A percentile compares a stretch with the other conserved stretches of the same genome.
Evolutionary conservation across 2,888 invertebrate species (phyloP).

Genomic region (Sipha maydis): DNA sequence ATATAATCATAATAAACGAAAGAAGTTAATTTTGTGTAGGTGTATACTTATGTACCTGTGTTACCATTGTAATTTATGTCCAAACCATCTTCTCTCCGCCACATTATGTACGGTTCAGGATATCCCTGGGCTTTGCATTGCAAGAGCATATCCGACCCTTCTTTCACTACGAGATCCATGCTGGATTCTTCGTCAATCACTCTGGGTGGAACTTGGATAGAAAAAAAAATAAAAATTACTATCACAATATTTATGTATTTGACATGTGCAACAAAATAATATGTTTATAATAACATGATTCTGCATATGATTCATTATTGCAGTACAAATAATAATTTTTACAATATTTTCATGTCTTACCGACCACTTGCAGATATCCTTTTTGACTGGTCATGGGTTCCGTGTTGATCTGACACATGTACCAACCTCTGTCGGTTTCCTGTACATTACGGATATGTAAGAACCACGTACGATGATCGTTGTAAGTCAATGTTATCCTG

Average conservation of each 20-base stretch:
- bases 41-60: constrained; percentile 73
- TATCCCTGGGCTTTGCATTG: constrained; percentile 90
- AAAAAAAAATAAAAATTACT: background rate
- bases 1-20: too few species aligned
- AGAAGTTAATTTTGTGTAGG: too few species aligned
- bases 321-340: too few species aligned
- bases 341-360: constrained; percentile 70
- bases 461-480: constrained; percentile 92
- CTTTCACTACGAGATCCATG: constrained; percentile 90
- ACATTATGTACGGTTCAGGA: constrained; percentile 93
- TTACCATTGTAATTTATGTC: constrained; percentile 90
- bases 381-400: constrained; percentile 90
- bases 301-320: too few species aligned
- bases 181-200: constrained; percentile 91
- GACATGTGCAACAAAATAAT: too few species aligned
- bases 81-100: constrained; percentile 88
- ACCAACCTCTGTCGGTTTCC: constrained; percentile 90
- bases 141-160: constrained; percentile 87
- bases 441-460: constrained; percentile 88
- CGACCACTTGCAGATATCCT: constrained; percentile 90
- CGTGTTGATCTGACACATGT: constrained; percentile 92
- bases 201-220: constrained; percentile 84
- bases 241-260: background rate
- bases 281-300: too few species aligned
- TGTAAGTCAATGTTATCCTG: constrained; percentile 85